These are phyloP conservation scores for Catalaphyllia jardinei DNA, from an alignment of 64 coral and sea anemone species.

Conservation along the genomic window DNA sequence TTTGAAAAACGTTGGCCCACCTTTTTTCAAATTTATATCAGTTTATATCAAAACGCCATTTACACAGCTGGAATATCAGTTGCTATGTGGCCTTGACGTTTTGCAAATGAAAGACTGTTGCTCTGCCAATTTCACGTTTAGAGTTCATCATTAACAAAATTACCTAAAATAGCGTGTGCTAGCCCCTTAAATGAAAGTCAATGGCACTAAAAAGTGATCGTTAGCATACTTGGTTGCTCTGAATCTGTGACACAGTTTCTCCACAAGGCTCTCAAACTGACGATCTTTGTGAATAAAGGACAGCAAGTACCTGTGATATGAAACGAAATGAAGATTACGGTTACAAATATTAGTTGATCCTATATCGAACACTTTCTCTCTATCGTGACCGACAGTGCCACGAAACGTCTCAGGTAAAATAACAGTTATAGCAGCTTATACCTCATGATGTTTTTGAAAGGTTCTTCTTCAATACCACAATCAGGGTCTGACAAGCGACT, in stretches of 20 bases:
- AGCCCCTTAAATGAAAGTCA: too few species aligned
- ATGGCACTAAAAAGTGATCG: not conserved
- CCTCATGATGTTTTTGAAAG: slow-evolving; percentile 95
- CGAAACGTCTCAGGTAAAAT: not conserved
- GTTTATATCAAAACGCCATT: too few species aligned
- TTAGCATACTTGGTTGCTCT: slow-evolving; percentile 84
- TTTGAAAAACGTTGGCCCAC: too few species aligned
- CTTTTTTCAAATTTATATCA: too few species aligned
- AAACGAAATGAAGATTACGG: not conserved
- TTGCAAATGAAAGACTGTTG: too few species aligned
- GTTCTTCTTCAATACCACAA: slow-evolving; percentile 84
- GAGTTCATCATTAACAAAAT: too few species aligned
- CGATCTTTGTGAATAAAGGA: slow-evolving; percentile 99
- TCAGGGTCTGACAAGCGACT: slow-evolving; percentile 94
- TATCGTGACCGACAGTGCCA: not conserved
- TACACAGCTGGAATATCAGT: too few species aligned
- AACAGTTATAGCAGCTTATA: not conserved
- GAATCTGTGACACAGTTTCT: slow-evolving; percentile 96
- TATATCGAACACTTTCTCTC: too few species aligned
- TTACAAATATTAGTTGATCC: too few species aligned
- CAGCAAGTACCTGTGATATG: slow-evolving; percentile 75
- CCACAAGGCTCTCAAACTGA: slow-evolving; percentile 94
- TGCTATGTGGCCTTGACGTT: too few species aligned
- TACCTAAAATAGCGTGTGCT: too few species aligned
- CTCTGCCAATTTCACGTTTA: too few species aligned